These are phyloP conservation scores for Laspeyria flexula DNA, from an alignment of 2,888 invertebrate species.

Conservation along the genomic window DNA sequence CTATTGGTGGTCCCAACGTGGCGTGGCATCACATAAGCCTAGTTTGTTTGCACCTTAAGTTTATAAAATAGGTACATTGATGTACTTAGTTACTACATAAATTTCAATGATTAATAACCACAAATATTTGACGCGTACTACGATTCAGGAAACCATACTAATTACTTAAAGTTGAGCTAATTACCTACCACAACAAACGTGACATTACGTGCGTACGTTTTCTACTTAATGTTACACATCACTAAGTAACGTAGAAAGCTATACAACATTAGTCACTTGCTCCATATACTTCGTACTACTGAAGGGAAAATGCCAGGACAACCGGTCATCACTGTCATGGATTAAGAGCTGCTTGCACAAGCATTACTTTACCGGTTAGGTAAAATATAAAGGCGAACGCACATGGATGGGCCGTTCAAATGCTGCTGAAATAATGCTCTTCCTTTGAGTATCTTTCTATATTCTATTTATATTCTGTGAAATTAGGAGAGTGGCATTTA, in stretches of 20 bases:
- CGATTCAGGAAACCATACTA: background rate
- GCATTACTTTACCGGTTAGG: background rate
- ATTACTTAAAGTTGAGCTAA: background rate
- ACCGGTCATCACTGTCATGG: conserved; percentile 19
- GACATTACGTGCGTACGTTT: conserved; percentile 4
- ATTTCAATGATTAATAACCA: background rate
- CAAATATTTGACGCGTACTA: background rate
- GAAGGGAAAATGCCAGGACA: conserved; percentile 33
- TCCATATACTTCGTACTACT: conserved; percentile 26
- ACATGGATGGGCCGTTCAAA: no score
- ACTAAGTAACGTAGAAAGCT: conserved; percentile 15
- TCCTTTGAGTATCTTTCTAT: no score
- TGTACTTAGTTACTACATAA: no score
- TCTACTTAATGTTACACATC: conserved; percentile 10
- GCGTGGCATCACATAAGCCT: no score
- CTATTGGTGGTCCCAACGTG: no score
- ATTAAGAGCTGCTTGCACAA: background rate
- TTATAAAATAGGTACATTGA: no score
- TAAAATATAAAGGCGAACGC: background rate
- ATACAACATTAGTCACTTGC: conserved; percentile 25
- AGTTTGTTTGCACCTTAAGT: no score
- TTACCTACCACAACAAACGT: conserved; percentile 8
- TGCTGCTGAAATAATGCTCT: no score
- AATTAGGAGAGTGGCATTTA: no score
- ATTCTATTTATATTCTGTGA: no score